These are phyloP conservation scores for Elanoides forficatus DNA, from an alignment of 2,113 vertebrate species.

Conservation along the genomic window DNA sequence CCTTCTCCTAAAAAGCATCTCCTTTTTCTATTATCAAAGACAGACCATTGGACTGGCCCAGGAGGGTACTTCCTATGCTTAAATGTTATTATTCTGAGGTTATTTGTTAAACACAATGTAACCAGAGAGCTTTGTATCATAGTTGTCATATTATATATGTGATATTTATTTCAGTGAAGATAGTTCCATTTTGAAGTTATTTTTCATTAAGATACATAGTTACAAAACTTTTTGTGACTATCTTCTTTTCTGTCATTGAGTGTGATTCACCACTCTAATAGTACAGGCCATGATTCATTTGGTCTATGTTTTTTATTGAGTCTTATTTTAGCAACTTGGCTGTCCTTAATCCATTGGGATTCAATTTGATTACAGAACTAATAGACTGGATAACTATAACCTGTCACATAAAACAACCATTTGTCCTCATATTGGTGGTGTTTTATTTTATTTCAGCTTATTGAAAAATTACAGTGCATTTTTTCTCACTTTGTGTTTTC, in stretches of 20 bases:
- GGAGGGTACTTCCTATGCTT: neutral
- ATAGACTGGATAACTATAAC: neutral
- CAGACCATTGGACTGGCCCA: neutral
- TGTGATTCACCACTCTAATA: neutral
- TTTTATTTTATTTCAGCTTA: neutral
- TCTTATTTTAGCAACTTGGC: constrained; percentile 16
- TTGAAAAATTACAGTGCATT: neutral
- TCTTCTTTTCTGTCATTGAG: neutral
- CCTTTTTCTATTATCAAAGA: neutral
- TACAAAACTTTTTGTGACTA: neutral
- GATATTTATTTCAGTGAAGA: neutral
- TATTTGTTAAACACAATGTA: neutral
- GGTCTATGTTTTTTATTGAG: neutral
- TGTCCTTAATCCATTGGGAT: constrained; percentile 2
- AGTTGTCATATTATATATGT: neutral
- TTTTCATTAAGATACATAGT: neutral
- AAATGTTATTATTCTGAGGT: neutral
- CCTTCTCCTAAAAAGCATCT: neutral
- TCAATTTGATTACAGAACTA: neutral
- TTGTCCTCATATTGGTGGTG: neutral
- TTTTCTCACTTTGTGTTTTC: neutral
- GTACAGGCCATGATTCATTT: neutral
- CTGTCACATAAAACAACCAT: neutral
- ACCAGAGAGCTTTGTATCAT: neutral
- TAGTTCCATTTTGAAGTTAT: neutral